Base-by-base conservation (phyloP, 23 tunicate species). In the Halocynthia roretzi region DNA sequence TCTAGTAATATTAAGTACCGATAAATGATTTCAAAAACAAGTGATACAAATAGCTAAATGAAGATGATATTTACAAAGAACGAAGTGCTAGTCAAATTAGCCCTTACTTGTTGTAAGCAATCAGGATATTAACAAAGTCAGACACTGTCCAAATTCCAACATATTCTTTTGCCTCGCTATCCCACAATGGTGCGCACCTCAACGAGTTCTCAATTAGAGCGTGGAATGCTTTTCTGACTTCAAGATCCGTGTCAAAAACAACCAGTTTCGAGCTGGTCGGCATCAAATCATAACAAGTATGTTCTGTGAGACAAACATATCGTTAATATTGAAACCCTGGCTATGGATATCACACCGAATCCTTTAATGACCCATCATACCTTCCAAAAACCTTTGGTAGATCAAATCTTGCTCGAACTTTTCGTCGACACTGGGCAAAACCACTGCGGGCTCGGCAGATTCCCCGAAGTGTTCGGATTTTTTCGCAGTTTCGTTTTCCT, bases 241-340 rank as follows among this genome's bases (percentile, higher is more conserved):
- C 56, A 8, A 90, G 81, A 6, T 67, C 14, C 8, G 87, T 85
- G 81, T 90, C 97, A 23, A 90, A 81, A 14, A 90, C 90, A 10
- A 90, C 85, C 58, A 90, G 76, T 68, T 85, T 90, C 71, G 91
- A 85, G 51, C 97, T 90, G 50, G 97, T 90, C 7, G 97, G 97
- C 97, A 90, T 90, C 21, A 90, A 66, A 77, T 90, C 97, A 64
- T 90, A 90, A 80, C 97, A 90, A 14, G 90, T 90, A 75, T 90
- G 97, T 58, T 90, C 97, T 90, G 83, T 7, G 68, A 74, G 51
- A 56, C 44, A 71, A 67, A n/a, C 15, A 17, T 31, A 18, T 11
- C 48, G 2, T 14, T 15, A 60, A 60, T n/a, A 15, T 60, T 4
- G 64, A 60, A 60, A 60, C 44, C 44, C 44, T 31, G 44, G 44